A percentile compares a stretch with the other conserved stretches of the same genome.
Evolutionary conservation across 2,113 vertebrate species (phyloP).

Genomic region (Laticauda colubrina): DNA sequence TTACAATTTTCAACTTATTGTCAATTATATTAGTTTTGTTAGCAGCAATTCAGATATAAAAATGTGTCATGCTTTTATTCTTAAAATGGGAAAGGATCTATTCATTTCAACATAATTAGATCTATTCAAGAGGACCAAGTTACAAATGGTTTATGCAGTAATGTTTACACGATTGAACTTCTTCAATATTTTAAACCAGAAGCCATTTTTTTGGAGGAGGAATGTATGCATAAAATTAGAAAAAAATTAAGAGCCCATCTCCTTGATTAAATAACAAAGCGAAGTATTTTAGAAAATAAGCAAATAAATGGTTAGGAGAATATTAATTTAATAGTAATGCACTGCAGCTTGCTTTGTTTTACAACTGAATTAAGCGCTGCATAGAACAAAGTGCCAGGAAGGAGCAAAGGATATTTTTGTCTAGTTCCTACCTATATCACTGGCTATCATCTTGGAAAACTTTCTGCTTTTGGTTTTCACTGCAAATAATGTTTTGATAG

Average conservation of each 20-base stretch:
- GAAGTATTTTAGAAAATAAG: constrained; percentile 63
- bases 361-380: constrained; percentile 68
- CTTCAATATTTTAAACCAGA: constrained; percentile 61
- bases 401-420: constrained; percentile 70
- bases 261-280: constrained; percentile 62
- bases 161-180: constrained; percentile 70
- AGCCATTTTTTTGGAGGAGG: constrained; percentile 43
- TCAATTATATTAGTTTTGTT: neutral
- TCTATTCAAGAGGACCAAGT: neutral
- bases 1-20: neutral
- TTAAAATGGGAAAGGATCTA: neutral
- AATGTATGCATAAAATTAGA: constrained; percentile 54
- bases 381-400: constrained; percentile 66
- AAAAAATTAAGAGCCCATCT: constrained; percentile 56
- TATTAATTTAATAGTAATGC: constrained; percentile 57
- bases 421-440: constrained; percentile 83
- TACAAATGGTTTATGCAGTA: neutral
- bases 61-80: neutral
- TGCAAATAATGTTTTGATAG: constrained; percentile 85
- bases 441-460: constrained; percentile 94
- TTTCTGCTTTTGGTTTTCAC: constrained; percentile 96
- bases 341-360: constrained; percentile 54
- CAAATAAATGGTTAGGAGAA: constrained; percentile 63
- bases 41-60: neutral
- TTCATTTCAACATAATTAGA: neutral